phyloP scores from a whole-genome alignment of 2,888 invertebrate genomes.

The Nineta flava region DNA sequence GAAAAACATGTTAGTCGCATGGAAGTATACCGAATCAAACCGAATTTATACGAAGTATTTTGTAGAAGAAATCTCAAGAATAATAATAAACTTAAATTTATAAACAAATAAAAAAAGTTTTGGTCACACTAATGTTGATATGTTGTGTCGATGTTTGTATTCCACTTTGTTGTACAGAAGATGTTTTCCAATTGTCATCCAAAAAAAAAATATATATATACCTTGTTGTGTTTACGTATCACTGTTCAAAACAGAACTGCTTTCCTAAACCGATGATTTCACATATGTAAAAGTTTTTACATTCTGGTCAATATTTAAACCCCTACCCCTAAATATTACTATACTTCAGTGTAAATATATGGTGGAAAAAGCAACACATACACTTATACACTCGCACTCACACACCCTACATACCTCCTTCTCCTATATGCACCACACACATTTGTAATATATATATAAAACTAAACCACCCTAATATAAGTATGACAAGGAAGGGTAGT shows the following conservation, averaged over 20 bases:
- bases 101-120: no score
- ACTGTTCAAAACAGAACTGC: not conserved
- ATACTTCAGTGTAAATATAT: conserved; percentile 12
- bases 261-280: not conserved
- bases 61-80: no score
- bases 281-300: not conserved
- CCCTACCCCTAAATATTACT: conserved; percentile 18
- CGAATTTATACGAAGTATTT: not conserved
- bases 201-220: no score
- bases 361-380: conserved; percentile 6
- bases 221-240: no score
- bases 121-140: no score
- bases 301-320: conserved; percentile 21
- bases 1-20: conserved; percentile 1
- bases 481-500: conserved; percentile 28
- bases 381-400: not conserved
- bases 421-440: not conserved
- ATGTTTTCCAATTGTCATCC: no score
- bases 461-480: conserved; percentile 4
- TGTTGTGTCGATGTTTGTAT: no score
- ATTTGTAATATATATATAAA: not conserved
- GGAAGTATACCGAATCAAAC: not conserved
- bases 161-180: no score
- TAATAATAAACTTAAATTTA: no score
- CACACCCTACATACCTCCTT: not conserved